Conservation (phyloP, 1,140 invertebrate species). For the Aphelenchoides fujianensis region DNA sequence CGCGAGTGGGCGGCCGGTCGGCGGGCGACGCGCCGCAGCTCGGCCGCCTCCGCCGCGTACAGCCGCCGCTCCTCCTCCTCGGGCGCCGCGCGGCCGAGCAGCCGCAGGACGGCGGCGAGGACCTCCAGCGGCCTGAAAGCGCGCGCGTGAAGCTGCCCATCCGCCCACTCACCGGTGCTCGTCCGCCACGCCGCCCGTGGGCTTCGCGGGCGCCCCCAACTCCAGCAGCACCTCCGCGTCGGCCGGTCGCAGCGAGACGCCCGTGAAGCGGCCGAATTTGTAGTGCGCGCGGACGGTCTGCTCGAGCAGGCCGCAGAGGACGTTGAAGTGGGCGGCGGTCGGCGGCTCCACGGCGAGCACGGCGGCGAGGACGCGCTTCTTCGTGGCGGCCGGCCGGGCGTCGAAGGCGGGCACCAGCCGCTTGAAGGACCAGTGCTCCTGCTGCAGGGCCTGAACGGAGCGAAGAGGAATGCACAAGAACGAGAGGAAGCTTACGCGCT, state of each 20-base stretch:
- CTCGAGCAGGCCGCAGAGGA: neutral
- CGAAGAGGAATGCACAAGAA: neutral
- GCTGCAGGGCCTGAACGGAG: neutral
- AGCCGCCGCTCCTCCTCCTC: neutral
- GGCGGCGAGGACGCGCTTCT: neutral
- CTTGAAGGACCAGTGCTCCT: neutral
- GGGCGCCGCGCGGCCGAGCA: neutral
- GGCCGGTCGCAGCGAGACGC: neutral
- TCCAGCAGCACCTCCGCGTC: conserved; percentile 6
- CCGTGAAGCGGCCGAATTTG: neutral
- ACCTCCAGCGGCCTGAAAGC: neutral
- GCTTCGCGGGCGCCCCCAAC: neutral
- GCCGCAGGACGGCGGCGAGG: neutral
- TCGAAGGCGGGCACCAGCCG: neutral
- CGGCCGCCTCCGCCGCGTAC: neutral
- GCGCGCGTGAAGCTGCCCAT: neutral
- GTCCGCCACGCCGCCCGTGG: too few relatives aligned
- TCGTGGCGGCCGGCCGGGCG: neutral
- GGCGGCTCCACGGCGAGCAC: neutral
- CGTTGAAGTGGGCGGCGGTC: conserved; percentile 4
- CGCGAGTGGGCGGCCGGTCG: neutral
- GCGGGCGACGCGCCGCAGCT: neutral
- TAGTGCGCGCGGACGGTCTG: neutral
- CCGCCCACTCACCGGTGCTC: neutral
- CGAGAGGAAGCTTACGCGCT: neutral